Percentiles rank a stretch among this genome's conserved stretches.
phyloP scores from a whole-genome alignment of 2,113 vertebrate species.

The Salvelinus sp. region DNA sequence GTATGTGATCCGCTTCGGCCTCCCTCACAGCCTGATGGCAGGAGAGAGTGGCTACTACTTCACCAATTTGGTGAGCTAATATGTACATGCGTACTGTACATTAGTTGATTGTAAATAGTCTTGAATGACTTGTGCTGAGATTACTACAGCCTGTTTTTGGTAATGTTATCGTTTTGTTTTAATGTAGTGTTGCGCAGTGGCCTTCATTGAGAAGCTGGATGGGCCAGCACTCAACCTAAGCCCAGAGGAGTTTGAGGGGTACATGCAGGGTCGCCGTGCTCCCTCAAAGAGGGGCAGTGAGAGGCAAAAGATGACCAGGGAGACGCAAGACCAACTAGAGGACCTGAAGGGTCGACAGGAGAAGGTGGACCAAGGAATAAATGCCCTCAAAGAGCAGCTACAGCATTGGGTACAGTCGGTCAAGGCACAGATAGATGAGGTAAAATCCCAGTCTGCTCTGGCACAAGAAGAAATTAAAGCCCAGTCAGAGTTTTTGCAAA shows the following conservation, averaged over 20 bases:
- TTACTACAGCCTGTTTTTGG: neutral
- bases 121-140: neutral
- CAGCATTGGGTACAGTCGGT: constrained; percentile 71
- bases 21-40: constrained; percentile 78
- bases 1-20: constrained; percentile 79
- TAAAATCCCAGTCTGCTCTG: constrained; percentile 43
- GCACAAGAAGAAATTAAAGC: constrained; percentile 45
- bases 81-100: neutral
- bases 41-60: constrained; percentile 81
- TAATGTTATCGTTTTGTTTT: neutral
- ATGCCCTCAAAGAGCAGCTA: constrained; percentile 63
- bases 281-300: constrained; percentile 21
- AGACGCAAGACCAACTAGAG: constrained; percentile 65
- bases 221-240: constrained; percentile 75
- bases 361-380: constrained; percentile 64
- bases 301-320: constrained; percentile 43
- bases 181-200: constrained; percentile 74
- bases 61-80: constrained; percentile 74
- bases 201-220: constrained; percentile 79
- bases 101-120: neutral
- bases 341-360: constrained; percentile 73
- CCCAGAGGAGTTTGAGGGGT: constrained; percentile 63
- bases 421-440: constrained; percentile 68
- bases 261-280: constrained; percentile 67
- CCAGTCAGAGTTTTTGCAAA: constrained; percentile 30